These are phyloP conservation scores for Tenthredo livida DNA, from an alignment of 2,888 invertebrate species.

Conservation along the genomic window DNA sequence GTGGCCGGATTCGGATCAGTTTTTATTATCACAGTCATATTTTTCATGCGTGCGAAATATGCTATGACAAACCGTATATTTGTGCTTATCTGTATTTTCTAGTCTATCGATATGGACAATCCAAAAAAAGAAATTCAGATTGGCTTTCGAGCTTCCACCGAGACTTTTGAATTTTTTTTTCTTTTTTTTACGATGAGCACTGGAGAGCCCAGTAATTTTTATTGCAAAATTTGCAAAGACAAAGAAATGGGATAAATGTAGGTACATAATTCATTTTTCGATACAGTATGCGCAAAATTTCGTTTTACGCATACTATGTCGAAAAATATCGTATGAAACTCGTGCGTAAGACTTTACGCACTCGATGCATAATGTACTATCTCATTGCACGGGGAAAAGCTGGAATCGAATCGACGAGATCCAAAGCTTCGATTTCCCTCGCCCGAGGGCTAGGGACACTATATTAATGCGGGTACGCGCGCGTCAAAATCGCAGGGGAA, in stretches of 20 bases:
- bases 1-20: background rate
- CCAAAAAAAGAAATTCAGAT: background rate
- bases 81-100: background rate
- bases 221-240: background rate
- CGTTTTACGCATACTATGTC: too few relatives aligned
- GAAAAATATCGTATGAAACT: too few relatives aligned
- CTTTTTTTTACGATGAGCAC: too few relatives aligned
- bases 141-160: background rate
- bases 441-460: slow-evolving; percentile 9
- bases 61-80: background rate
- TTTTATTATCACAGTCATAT: background rate
- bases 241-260: background rate
- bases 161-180: background rate
- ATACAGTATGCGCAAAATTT: too few relatives aligned
- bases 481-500: slow-evolving; percentile 55
- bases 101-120: background rate
- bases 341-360: too few relatives aligned
- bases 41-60: background rate
- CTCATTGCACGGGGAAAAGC: too few relatives aligned
- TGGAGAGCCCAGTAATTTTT: background rate
- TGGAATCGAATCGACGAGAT: background rate
- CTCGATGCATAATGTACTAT: too few relatives aligned
- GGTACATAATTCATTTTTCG: background rate
- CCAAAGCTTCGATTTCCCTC: background rate
- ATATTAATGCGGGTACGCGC: slow-evolving; percentile 58